These are phyloP conservation scores for Elephas maximus DNA, from an alignment of 2,113 vertebrate species.

Conservation along the genomic window DNA sequence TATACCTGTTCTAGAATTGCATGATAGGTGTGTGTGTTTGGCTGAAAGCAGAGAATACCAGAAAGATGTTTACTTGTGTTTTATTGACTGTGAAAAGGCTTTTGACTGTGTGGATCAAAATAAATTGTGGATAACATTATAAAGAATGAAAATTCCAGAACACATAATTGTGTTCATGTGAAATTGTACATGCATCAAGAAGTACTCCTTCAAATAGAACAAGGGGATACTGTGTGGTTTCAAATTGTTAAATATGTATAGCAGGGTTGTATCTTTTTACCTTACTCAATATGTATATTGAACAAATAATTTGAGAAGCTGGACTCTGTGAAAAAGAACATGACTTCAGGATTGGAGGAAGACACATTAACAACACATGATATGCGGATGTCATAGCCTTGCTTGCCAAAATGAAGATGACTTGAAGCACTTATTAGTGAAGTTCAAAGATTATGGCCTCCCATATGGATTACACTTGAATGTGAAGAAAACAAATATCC, in stretches of 20 bases:
- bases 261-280: neutral
- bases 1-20: neutral
- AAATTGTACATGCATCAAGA: neutral
- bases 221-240: neutral
- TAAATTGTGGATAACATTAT: neutral
- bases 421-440: too few species aligned
- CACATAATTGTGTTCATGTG: neutral
- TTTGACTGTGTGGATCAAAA: neutral
- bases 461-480: too few species aligned
- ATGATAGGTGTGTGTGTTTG: neutral
- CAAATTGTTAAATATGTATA: neutral
- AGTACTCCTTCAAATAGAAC: neutral
- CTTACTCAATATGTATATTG: too few species aligned
- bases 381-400: too few species aligned
- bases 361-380: too few species aligned
- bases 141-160: neutral
- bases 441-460: too few species aligned
- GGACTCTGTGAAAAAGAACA: too few species aligned
- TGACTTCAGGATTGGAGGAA: too few species aligned
- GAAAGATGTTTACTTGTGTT: neutral
- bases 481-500: too few species aligned
- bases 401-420: too few species aligned
- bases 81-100: neutral
- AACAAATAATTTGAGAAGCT: too few species aligned
- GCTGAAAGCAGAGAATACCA: neutral